Evolutionary conservation across 2,797 vertebrate species (phyloP).

Genomic region (Pagetopsis macropterus): DNA sequence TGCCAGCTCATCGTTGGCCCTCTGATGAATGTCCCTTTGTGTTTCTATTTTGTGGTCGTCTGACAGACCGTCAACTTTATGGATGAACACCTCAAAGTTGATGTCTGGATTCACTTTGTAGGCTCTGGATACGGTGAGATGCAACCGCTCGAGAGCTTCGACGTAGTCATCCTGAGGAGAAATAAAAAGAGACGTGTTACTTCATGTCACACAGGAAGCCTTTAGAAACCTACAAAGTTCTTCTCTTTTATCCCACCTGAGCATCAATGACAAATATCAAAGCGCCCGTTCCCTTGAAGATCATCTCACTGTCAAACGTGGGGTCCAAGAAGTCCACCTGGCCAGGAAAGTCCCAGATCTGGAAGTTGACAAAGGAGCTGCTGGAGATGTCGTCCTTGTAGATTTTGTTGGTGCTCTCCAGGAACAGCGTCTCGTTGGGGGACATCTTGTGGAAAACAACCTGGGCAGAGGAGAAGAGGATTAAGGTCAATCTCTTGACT

Average conservation of each 20-base stretch:
- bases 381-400: slow-evolving; percentile 98
- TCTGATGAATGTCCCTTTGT: slow-evolving; percentile 96
- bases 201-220: slow-evolving; percentile 8
- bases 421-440: slow-evolving; percentile 96
- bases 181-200: neutral
- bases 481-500: neutral
- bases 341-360: slow-evolving; percentile 98
- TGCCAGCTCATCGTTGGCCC: slow-evolving; percentile 95
- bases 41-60: slow-evolving; percentile 99
- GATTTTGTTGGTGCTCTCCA: slow-evolving; percentile 98
- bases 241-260: slow-evolving; percentile 82
- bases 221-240: neutral
- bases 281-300: slow-evolving; percentile 95
- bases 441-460: slow-evolving; percentile 99
- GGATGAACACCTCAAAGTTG: slow-evolving; percentile 99
- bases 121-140: slow-evolving; percentile 95
- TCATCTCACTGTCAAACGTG: slow-evolving; percentile 97
- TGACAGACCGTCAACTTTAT: slow-evolving; percentile 97
- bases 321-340: slow-evolving; percentile 98
- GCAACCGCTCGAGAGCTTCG: slow-evolving; percentile 92
- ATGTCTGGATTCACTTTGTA: slow-evolving; percentile 97
- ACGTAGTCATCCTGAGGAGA: slow-evolving; percentile 94
- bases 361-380: slow-evolving; percentile 97
- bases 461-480: slow-evolving; percentile 64
- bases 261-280: slow-evolving; percentile 98